Conservation (phyloP, 2,888 invertebrate species). For the Lottia scabra region DNA sequence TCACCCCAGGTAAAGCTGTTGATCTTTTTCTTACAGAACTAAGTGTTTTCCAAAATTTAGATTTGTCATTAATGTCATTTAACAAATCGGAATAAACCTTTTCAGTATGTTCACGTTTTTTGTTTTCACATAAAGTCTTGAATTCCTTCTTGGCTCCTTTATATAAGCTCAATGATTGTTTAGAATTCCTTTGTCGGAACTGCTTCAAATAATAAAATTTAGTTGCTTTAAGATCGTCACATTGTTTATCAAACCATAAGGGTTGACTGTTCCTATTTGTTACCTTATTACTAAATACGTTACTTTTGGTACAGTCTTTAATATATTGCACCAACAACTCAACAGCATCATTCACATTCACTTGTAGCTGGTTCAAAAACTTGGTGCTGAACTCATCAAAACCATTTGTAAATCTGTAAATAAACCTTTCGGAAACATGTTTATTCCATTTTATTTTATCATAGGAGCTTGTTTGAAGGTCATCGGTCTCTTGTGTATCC, state of each 20-base stretch:
- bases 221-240: background rate
- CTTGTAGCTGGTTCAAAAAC: background rate
- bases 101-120: background rate
- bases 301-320: background rate
- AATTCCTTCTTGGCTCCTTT: background rate
- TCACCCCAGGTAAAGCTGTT: background rate
- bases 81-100: background rate
- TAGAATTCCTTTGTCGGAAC: background rate
- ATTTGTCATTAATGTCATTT: background rate
- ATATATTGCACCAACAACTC: background rate
- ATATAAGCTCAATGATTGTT: background rate
- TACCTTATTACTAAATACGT: background rate
- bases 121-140: background rate
- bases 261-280: background rate
- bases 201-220: background rate
- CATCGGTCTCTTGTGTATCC: too few relatives aligned
- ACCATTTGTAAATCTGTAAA: too few relatives aligned
- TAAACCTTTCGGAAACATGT: too few relatives aligned
- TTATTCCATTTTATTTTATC: too few relatives aligned
- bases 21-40: background rate
- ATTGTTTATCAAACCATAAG: background rate
- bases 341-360: background rate
- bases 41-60: conserved; percentile 2
- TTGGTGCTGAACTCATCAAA: background rate
- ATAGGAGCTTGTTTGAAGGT: too few relatives aligned